Percentiles rank a stretch among this genome's conserved stretches.
Conservation (phyloP, 2,888 invertebrate species). For the Chelonus formosanus region DNA sequence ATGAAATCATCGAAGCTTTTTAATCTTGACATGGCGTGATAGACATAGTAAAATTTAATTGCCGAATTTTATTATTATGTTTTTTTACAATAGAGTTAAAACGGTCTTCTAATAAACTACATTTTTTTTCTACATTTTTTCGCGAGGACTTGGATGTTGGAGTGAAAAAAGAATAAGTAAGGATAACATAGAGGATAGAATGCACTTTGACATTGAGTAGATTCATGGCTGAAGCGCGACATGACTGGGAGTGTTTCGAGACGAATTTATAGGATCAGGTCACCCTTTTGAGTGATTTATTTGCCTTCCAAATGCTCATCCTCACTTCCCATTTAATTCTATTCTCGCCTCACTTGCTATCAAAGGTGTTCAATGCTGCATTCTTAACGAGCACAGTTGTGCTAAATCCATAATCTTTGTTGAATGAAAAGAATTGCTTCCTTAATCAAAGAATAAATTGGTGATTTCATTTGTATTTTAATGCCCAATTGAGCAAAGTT, state of each 20-base stretch:
- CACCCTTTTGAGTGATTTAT: constrained; percentile 50
- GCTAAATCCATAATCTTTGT: constrained; percentile 25
- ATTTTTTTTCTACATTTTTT: too few species aligned
- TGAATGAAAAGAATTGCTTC: constrained; percentile 23
- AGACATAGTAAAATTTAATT: too few species aligned
- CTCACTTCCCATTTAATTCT: constrained; percentile 19
- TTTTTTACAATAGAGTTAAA: too few species aligned
- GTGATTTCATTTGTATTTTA: constrained; percentile 6
- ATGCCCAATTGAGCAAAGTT: constrained; percentile 5
- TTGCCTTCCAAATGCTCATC: constrained; percentile 34
- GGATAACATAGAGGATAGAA: constrained; percentile 1
- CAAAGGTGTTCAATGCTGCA: constrained; percentile 9
- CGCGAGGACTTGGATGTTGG: too few species aligned
- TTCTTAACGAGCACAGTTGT: constrained; percentile 1
- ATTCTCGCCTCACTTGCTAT: constrained; percentile 16
- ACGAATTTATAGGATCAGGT: constrained; percentile 56
- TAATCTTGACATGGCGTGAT: too few species aligned
- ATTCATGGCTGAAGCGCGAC: constrained; percentile 50
- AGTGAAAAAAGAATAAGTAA: constrained; percentile 31
- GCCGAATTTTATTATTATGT: too few species aligned
- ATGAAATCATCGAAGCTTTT: too few species aligned
- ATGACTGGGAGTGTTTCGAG: constrained; percentile 51
- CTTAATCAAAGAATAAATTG: constrained; percentile 10
- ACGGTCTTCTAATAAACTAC: too few species aligned
- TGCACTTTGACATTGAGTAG: constrained; percentile 50